Percentiles rank a stretch among this genome's conserved stretches.
Conservation (phyloP, 2,888 invertebrate species). For the Eupithecia vulgata region DNA sequence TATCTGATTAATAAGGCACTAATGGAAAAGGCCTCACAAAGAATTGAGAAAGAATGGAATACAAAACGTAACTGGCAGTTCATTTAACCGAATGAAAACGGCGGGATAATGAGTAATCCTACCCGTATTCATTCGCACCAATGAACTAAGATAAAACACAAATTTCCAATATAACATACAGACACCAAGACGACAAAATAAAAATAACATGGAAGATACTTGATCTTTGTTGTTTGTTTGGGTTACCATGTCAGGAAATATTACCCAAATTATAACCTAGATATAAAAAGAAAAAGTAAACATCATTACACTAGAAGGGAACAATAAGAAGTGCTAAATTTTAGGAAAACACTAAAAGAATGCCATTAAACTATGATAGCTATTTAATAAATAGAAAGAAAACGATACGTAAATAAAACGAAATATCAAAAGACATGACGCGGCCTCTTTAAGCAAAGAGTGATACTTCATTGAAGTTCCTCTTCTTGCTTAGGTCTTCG, state of each 20-base stretch:
- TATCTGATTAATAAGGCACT: constrained; percentile 12
- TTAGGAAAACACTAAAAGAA: neutral
- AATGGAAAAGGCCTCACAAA: constrained; percentile 6
- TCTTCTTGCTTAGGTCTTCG: neutral
- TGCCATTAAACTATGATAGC: neutral
- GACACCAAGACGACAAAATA: neutral
- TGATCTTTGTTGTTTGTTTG: neutral
- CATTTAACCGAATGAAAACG: neutral
- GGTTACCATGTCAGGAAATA: neutral
- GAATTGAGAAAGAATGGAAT: neutral
- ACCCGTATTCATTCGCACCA: too few species aligned
- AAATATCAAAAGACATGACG: neutral
- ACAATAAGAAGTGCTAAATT: neutral
- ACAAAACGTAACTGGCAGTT: neutral
- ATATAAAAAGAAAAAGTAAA: neutral
- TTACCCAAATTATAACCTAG: neutral
- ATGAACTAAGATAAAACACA: neutral
- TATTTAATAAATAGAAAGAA: neutral
- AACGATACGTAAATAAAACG: neutral
- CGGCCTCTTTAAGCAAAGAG: neutral
- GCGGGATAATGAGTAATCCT: neutral
- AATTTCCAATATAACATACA: neutral
- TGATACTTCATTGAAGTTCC: neutral
- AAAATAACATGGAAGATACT: constrained; percentile 1
- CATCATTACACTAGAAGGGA: neutral